Evolutionary conservation across 1,140 invertebrate species (phyloP), one percentile per base, ranked within the genome.

Genomic region (Steinernema khuongi): DNA sequence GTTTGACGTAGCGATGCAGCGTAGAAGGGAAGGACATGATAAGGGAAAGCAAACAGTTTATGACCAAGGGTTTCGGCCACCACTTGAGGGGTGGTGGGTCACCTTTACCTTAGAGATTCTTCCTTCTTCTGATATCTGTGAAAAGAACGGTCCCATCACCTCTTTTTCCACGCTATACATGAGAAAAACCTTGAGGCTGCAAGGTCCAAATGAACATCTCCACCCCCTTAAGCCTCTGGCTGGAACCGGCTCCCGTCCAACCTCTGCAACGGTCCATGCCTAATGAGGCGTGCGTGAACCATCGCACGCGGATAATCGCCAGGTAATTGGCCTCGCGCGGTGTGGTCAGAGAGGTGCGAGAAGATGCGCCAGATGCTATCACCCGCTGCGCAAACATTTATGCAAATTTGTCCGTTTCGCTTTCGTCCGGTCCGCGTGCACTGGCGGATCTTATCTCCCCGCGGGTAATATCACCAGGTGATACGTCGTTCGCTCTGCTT

Each of bases 321-420:
- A 14, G 50, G 50, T 60, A 60, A 60, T 60, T 60, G 50, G 50
- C 36, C 7, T 14, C 50, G 50, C 11, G 19, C 22, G 7, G 11
- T 4, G 11, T 60, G 50, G 50, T 60, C 50, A 60, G 11, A 11
- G n/a, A n/a, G n/a, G n/a, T n/a, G n/a, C n/a, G n/a, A n/a, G n/a
- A n/a, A n/a, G n/a, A n/a, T n/a, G n/a, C 36, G 7, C 50, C 26
- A 60, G 50, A 60, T 60, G 4, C 50, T 60, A 60, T 60, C 50
- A 26, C 50, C 22, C 50, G 11, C 22, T 14, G 11, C 19, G 50
- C 50, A 60, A 41, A 60, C 50, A 60, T 60, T 60, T 60, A 60
- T 60, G 50, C 50, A 60, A 60, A 60, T 60, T 60, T 60, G 11
- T 41, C 36, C 36, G 7, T 41, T 41, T 41, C 36, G 36, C n/a